Conservation (phyloP, 2,888 invertebrate genomes). For the Gastrophysa polygoni region DNA sequence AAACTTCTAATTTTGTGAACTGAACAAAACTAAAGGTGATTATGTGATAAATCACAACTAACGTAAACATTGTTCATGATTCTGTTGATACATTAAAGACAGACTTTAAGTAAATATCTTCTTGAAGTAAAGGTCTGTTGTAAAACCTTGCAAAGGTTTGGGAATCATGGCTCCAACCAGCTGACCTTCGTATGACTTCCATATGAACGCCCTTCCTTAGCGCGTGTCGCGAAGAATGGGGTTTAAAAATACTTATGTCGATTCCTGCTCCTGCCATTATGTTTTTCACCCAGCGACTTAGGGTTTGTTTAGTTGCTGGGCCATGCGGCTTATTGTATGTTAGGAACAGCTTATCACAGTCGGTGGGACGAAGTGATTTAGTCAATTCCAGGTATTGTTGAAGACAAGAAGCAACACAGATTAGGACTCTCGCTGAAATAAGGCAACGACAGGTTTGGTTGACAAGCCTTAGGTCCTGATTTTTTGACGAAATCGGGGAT, state of each 20-base stretch:
- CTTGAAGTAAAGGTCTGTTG: too few relatives aligned
- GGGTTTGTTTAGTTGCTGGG: constrained; percentile 27
- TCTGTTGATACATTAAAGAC: too few relatives aligned
- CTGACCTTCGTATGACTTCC: constrained; percentile 31
- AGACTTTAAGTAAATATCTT: too few relatives aligned
- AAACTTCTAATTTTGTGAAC: too few relatives aligned
- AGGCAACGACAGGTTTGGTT: constrained; percentile 17
- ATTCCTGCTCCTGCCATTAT: neutral
- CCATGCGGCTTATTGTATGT: constrained; percentile 29
- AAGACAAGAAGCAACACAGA: constrained; percentile 16
- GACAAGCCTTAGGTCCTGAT: constrained; percentile 10
- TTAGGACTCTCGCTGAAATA: constrained; percentile 17
- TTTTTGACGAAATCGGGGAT: constrained; percentile 24
- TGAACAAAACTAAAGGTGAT: too few relatives aligned
- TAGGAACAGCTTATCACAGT: constrained; percentile 4
- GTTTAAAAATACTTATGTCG: constrained; percentile 5
- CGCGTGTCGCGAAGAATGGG: constrained; percentile 37
- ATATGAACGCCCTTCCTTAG: constrained; percentile 29
- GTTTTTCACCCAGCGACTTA: constrained; percentile 33
- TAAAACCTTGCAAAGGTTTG: too few relatives aligned
- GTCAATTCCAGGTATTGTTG: constrained; percentile 15
- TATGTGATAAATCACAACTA: too few relatives aligned
- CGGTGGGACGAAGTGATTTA: neutral
- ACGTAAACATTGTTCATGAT: too few relatives aligned
- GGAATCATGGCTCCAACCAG: constrained; percentile 14